phyloP scores from a whole-genome alignment of 30 jellyfish, hydroid and myxozoan species.

The Turritopsis rubra region DNA sequence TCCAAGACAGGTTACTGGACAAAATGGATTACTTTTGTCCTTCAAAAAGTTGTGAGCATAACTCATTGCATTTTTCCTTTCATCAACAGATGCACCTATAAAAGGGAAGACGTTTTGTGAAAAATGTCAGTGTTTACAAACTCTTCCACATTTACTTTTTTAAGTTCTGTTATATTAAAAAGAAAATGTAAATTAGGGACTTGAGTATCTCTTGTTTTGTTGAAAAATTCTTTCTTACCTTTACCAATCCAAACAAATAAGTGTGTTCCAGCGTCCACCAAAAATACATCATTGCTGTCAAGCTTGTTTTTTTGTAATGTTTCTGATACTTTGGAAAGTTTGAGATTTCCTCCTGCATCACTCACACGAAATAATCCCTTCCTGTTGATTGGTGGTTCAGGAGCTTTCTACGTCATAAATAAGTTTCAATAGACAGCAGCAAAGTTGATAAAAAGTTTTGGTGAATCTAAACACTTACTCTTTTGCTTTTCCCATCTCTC shows the following conservation, averaged over 20 bases:
- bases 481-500: constrained; percentile 64
- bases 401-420: constrained; percentile 7
- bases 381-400: constrained; percentile 23
- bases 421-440: background rate
- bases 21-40: constrained; percentile 21
- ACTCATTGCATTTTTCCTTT: constrained; percentile 65
- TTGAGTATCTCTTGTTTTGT: too few relatives aligned
- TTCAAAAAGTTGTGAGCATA: constrained; percentile 44
- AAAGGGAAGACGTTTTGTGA: too few relatives aligned
- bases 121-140: too few relatives aligned
- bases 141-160: background rate
- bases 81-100: constrained; percentile 65
- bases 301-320: background rate
- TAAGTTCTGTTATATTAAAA: background rate
- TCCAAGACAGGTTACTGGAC: constrained; percentile 14
- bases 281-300: constrained; percentile 42
- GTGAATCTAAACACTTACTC: constrained; percentile 18
- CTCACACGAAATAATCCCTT: constrained; percentile 34
- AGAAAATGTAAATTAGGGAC: background rate
- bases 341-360: constrained; percentile 73
- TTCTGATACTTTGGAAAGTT: constrained; percentile 18
- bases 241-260: constrained; percentile 87
- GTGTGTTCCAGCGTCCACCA: constrained; percentile 74
- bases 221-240: background rate
- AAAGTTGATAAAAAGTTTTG: background rate